These are phyloP conservation scores for Staurois parvus DNA, from an alignment of 2,797 vertebrate species.

Conservation along the genomic window DNA sequence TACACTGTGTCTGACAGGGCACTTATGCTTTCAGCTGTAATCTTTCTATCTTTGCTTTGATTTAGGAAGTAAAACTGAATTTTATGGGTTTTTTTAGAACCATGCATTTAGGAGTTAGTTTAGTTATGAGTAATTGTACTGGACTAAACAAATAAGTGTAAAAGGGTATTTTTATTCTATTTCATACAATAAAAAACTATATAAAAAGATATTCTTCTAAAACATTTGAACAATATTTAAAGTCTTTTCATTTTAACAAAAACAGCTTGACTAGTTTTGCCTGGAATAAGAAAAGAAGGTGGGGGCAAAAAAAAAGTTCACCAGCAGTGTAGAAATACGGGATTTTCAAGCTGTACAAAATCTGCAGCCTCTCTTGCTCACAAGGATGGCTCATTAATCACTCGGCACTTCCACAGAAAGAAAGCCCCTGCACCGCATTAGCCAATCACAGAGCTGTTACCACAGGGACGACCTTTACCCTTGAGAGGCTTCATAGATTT, in stretches of 20 bases:
- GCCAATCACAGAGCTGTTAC: constrained; percentile 79
- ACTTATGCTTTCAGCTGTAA: no score
- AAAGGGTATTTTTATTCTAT: no score
- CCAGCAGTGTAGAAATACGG: constrained; percentile 31
- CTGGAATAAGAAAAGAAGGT: constrained; percentile 8
- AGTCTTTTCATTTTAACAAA: not conserved
- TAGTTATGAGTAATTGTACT: no score
- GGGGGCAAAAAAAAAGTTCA: constrained; percentile 7
- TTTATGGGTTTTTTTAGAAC: no score
- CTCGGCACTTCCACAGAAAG: constrained; percentile 66
- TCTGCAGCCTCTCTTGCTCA: constrained; percentile 57
- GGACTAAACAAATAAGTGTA: no score
- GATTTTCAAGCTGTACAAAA: constrained; percentile 52
- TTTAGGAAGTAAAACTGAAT: no score
- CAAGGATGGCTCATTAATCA: constrained; percentile 76
- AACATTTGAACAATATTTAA: not conserved
- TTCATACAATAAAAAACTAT: no score
- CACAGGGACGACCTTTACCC: constrained; percentile 84
- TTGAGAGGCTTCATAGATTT: constrained; percentile 76
- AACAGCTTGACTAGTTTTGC: constrained; percentile 39
- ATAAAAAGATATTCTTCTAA: no score
- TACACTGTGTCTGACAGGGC: no score
- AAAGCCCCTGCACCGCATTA: constrained; percentile 68
- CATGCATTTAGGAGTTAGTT: no score
- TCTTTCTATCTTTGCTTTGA: no score